A percentile compares a stretch with the other conserved stretches of the same genome.
phyloP scores from a whole-genome alignment of 2,797 vertebrate genomes.

The Tarsius wallacei region DNA sequence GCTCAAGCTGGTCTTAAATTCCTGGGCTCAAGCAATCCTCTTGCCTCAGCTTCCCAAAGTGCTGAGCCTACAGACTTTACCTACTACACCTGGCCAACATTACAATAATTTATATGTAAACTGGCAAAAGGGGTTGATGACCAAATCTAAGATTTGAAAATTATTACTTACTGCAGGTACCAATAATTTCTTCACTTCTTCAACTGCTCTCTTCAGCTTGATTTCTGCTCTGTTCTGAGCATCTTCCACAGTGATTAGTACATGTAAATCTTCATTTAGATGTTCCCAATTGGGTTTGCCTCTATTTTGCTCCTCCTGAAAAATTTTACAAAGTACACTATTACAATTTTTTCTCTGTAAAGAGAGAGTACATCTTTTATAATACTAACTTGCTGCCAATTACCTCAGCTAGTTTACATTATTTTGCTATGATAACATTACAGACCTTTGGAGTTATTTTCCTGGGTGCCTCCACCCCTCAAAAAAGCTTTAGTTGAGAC shows the following conservation, averaged over 20 bases:
- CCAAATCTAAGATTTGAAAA: constrained; percentile 51
- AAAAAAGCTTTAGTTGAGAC: background rate
- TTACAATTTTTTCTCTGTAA: constrained; percentile 8
- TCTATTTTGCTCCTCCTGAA: constrained; percentile 99
- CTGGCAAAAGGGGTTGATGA: background rate
- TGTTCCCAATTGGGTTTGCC: constrained; percentile 99
- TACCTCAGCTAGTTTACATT: background rate
- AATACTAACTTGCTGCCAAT: background rate
- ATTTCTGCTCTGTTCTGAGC: constrained; percentile 99
- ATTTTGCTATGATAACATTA: constrained; percentile 12
- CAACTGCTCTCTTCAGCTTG: constrained; percentile 98
- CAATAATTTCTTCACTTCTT: constrained; percentile 98
- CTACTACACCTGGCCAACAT: background rate
- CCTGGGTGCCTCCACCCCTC: background rate
- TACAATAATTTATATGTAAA: background rate
- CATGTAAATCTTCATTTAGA: constrained; percentile 99
- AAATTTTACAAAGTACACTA: constrained; percentile 56
- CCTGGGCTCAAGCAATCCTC: no score
- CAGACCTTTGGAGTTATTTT: background rate
- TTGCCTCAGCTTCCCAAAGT: no score
- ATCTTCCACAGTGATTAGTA: constrained; percentile 99
- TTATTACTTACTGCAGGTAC: constrained; percentile 97
- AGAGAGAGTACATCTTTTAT: background rate
- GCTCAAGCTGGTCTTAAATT: no score
- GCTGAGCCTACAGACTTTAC: no score